Conservation (phyloP, 2,113 vertebrate genomes). For the Corythornis madagascariensis region DNA sequence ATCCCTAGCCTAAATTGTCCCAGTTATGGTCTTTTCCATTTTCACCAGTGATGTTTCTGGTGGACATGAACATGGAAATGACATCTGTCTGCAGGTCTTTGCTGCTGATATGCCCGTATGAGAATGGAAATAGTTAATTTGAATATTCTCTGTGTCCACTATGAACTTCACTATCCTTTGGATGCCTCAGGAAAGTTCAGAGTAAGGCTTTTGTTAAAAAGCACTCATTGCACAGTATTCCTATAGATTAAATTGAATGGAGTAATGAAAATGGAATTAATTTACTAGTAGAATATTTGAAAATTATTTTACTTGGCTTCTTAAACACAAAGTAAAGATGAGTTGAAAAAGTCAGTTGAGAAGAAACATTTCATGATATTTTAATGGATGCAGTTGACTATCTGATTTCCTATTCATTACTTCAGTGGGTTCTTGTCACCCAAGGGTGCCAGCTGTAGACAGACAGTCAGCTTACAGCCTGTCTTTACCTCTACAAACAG, state of each 20-base stretch:
- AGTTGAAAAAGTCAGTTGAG: neutral
- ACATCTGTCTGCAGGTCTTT: neutral
- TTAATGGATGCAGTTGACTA: neutral
- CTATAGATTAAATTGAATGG: neutral
- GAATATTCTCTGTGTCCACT: neutral
- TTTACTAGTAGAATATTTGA: neutral
- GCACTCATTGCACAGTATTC: neutral
- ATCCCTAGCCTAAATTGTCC: neutral
- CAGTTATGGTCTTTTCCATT: neutral
- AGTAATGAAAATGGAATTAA: neutral
- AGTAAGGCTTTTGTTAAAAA: neutral
- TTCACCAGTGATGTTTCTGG: neutral
- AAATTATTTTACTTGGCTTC: neutral
- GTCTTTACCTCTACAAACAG: neutral
- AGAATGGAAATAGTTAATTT: neutral
- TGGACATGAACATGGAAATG: neutral
- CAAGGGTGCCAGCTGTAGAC: neutral
- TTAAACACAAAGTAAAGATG: neutral
- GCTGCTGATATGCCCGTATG: neutral
- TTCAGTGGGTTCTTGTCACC: accelerated
- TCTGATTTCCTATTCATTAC: neutral
- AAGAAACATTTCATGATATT: neutral
- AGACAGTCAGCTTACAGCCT: neutral
- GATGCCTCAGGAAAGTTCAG: neutral
- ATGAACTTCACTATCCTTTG: neutral